Evolutionary conservation across 2,113 vertebrate genomes (phyloP).

Genomic region (Cisticola juncidis): DNA sequence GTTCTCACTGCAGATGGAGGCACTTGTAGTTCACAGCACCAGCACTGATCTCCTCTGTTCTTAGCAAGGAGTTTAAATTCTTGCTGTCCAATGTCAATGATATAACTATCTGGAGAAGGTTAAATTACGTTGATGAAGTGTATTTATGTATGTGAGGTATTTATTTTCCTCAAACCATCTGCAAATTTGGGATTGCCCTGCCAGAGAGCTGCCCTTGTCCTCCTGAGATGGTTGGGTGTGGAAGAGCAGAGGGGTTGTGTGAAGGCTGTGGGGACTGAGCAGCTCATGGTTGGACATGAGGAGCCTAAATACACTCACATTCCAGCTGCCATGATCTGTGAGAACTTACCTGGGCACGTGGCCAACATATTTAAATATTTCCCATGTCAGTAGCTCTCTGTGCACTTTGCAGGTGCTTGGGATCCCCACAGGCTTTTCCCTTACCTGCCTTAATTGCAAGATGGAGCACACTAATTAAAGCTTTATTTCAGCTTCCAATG

Average conservation of each 20-base stretch:
- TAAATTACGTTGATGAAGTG: background rate
- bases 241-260: background rate
- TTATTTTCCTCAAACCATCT: background rate
- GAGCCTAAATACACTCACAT: background rate
- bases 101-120: background rate
- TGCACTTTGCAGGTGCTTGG: background rate
- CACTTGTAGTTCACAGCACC: background rate
- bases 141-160: background rate
- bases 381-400: background rate
- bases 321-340: background rate
- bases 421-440: background rate
- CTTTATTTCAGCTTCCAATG: background rate
- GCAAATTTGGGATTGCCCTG: background rate
- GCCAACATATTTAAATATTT: accelerated
- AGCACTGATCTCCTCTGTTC: background rate
- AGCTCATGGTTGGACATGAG: background rate
- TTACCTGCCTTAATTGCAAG: background rate
- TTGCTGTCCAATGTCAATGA: background rate
- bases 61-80: background rate
- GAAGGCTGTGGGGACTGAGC: background rate
- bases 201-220: background rate
- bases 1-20: background rate
- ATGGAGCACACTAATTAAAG: background rate
- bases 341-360: background rate
- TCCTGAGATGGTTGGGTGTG: background rate